phyloP scores from a whole-genome alignment of 2,797 vertebrate species.

The Podargus strigoides region DNA sequence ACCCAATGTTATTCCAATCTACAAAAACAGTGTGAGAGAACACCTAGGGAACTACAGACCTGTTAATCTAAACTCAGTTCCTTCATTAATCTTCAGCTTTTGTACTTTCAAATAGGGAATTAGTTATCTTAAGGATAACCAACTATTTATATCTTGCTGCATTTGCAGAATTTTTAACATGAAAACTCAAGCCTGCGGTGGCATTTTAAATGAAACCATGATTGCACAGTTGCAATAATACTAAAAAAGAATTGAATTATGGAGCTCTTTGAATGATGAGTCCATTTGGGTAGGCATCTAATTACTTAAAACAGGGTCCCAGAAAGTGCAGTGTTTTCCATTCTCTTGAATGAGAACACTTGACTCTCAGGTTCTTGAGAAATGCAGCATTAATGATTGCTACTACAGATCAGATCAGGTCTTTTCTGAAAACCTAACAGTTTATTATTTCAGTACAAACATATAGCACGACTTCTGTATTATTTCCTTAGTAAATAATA shows the following conservation, averaged over 20 bases:
- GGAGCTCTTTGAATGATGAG: not conserved
- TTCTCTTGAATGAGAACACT: not conserved
- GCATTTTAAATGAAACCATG: not conserved
- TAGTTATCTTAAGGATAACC: not conserved
- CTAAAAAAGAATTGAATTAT: not conserved
- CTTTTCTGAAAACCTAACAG: not conserved
- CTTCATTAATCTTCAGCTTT: not conserved
- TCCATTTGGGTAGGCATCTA: not conserved
- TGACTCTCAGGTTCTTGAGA: not conserved
- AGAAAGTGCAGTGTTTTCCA: not conserved
- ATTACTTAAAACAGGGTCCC: not conserved
- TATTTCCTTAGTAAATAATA: not conserved
- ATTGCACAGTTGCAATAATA: not conserved
- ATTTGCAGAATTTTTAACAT: not conserved
- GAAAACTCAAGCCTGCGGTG: not conserved
- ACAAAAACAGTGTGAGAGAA: not conserved
- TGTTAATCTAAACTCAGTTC: not conserved
- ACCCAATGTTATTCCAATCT: not conserved
- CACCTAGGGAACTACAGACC: not conserved
- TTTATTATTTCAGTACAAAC: not conserved
- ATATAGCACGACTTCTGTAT: not conserved
- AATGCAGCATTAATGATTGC: not conserved
- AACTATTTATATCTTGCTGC: not conserved
- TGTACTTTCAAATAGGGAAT: not conserved
- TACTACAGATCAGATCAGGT: not conserved